Evolutionary conservation across 2,113 vertebrate species (phyloP).

Genomic region (Anguilla japonica): DNA sequence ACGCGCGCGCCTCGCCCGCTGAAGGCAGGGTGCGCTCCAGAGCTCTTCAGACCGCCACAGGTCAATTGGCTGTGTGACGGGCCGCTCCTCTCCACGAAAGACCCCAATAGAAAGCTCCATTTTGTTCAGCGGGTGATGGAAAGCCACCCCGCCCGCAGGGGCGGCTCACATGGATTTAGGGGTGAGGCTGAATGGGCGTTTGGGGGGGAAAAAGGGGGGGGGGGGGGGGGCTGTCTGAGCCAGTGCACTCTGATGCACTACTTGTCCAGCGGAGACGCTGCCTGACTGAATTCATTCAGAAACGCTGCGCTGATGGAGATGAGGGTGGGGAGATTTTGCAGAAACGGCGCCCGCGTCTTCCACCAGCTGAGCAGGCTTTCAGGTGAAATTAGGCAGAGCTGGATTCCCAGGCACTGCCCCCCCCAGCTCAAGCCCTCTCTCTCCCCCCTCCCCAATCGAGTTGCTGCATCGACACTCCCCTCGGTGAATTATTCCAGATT

Average conservation of each 20-base stretch:
- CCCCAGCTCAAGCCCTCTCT: background rate
- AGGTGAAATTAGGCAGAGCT: background rate
- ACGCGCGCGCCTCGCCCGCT: no score
- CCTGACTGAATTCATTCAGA: conserved; percentile 19
- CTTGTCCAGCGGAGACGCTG: background rate
- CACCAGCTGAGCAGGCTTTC: background rate
- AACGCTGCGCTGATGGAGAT: background rate
- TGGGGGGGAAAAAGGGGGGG: no score
- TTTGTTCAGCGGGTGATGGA: background rate
- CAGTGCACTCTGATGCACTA: background rate
- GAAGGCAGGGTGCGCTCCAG: no score
- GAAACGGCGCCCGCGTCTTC: background rate
- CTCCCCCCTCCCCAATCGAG: background rate
- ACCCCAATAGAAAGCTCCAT: background rate
- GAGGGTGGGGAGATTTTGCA: background rate
- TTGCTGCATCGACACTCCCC: background rate
- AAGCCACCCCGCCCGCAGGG: background rate
- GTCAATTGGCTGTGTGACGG: no score
- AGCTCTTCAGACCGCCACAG: no score
- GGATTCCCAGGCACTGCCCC: background rate
- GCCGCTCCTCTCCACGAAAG: no score
- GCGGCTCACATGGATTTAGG: background rate
- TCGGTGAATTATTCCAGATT: background rate
- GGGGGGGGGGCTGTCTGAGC: background rate
- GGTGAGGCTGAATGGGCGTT: background rate